Evolutionary conservation across 2,797 vertebrate species (phyloP).

Genomic region (Sebastes dallii): DNA sequence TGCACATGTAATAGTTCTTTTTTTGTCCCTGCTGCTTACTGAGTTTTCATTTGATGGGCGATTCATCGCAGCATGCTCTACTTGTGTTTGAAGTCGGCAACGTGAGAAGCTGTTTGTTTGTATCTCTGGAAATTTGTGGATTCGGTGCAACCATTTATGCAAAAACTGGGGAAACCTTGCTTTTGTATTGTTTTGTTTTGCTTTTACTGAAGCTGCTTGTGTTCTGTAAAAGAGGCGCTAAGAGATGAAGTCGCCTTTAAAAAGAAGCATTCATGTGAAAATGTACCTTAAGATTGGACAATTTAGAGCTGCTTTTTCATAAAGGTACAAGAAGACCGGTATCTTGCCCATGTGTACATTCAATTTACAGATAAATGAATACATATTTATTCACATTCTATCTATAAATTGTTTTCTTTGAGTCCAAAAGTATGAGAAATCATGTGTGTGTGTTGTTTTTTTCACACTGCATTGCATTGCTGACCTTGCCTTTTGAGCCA

Average conservation of each 20-base stretch:
- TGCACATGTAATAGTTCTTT: conserved; percentile 1
- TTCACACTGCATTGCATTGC: conserved; percentile 19
- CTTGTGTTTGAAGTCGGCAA: conserved; percentile 41
- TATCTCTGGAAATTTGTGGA: conserved; percentile 14
- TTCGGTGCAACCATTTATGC: conserved; percentile 7
- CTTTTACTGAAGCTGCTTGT: neutral
- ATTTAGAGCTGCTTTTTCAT: neutral
- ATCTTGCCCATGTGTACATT: neutral
- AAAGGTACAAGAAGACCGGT: neutral
- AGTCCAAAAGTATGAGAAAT: neutral
- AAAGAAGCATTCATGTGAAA: neutral
- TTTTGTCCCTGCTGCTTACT: conserved; percentile 2
- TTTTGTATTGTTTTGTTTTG: conserved; percentile 4
- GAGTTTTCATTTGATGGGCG: conserved; percentile 5
- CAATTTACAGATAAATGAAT: neutral
- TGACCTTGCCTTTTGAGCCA: conserved; percentile 64
- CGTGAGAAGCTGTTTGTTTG: conserved; percentile 30
- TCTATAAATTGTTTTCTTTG: neutral
- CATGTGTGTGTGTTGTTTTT: conserved; percentile 3
- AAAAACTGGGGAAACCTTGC: neutral
- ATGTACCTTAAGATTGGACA: neutral
- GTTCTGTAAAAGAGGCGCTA: neutral
- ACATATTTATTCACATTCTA: neutral
- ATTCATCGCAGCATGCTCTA: neutral
- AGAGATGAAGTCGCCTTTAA: neutral